Conservation (phyloP, 2,113 vertebrate species). For the Crotophaga sulcirostris region DNA sequence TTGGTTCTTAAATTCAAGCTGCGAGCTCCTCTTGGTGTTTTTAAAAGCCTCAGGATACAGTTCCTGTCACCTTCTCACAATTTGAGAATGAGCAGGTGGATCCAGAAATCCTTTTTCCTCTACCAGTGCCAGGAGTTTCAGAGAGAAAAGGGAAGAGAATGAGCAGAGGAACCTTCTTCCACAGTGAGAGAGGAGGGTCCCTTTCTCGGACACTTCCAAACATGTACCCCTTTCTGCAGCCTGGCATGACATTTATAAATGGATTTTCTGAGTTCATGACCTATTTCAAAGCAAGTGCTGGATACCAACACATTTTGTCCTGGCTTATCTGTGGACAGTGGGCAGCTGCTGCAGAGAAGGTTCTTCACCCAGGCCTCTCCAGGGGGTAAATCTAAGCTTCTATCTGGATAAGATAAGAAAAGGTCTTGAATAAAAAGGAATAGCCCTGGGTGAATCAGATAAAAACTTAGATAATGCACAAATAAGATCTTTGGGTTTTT, state of each 20-base stretch:
- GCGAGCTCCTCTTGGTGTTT: not conserved
- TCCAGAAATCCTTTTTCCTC: not conserved
- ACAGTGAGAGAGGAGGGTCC: not conserved
- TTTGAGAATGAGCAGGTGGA: not conserved
- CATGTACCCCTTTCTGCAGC: not conserved
- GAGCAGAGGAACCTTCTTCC: not conserved
- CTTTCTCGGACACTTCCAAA: not conserved
- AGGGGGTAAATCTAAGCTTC: not conserved
- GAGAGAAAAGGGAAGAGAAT: not conserved
- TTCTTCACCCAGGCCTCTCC: not conserved
- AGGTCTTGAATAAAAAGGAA: not conserved
- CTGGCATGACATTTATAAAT: not conserved
- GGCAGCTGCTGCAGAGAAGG: constrained; percentile 3
- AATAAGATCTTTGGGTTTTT: not conserved
- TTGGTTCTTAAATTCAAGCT: not conserved
- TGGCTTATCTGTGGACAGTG: not conserved
- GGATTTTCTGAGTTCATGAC: not conserved
- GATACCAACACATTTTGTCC: not conserved
- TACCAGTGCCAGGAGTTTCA: not conserved
- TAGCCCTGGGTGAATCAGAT: not conserved
- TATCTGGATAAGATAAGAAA: not conserved
- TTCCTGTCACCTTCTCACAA: not conserved
- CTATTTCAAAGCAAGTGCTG: not conserved
- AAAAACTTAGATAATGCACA: not conserved
- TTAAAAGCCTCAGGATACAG: not conserved